These are phyloP conservation scores for Megalonaias nervosa DNA, from an alignment of 1,140 invertebrate species.

Conservation along the genomic window DNA sequence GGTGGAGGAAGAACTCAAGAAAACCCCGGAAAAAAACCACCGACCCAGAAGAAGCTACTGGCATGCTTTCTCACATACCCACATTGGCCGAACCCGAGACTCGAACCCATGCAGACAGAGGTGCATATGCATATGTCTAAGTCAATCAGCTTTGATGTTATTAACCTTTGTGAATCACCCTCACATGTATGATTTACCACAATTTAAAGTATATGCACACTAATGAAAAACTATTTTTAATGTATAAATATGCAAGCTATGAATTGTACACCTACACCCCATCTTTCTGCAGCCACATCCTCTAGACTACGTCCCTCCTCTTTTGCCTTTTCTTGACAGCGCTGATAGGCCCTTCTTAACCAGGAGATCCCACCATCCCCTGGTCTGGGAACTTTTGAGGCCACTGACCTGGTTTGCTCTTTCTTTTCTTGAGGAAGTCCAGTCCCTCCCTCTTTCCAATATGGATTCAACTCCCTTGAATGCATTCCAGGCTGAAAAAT, in stretches of 20 bases:
- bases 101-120: no score
- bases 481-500: constrained; percentile 79
- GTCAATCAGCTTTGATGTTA: no score
- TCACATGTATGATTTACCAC: background rate
- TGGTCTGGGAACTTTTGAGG: background rate
- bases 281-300: constrained; percentile 78
- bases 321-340: constrained; percentile 76
- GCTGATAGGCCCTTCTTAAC: constrained; percentile 75
- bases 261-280: constrained; percentile 74
- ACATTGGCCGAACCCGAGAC: no score
- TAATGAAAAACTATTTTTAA: background rate
- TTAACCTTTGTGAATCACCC: no score
- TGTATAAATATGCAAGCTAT: background rate
- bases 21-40: no score
- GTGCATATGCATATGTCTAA: no score
- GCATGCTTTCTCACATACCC: no score
- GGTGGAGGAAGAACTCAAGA: no score
- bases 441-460: constrained; percentile 91
- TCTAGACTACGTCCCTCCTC: constrained; percentile 75
- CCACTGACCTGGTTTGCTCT: constrained; percentile 6
- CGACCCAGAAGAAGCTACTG: no score
- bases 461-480: constrained; percentile 88
- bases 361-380: constrained; percentile 72
- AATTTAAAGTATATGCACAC: background rate
- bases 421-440: constrained; percentile 78